These are phyloP conservation scores for Phymanthus crucifer DNA, from an alignment of 92 coral and sea anemone genomes.

Conservation along the genomic window DNA sequence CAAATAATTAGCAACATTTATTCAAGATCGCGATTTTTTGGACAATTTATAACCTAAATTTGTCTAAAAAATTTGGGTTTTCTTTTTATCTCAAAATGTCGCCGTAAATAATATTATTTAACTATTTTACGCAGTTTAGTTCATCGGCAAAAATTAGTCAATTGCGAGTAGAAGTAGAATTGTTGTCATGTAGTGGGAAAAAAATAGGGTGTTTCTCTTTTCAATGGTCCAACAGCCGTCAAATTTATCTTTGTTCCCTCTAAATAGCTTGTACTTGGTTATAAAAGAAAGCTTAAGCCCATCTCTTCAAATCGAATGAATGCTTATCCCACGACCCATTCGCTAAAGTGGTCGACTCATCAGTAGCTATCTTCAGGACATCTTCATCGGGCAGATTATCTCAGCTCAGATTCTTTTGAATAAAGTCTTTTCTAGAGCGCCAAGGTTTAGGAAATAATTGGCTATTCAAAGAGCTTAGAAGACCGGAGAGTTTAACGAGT, in stretches of 20 bases:
- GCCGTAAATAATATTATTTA: neutral
- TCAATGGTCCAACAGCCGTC: neutral
- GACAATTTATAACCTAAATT: too few relatives aligned
- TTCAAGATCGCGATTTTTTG: neutral
- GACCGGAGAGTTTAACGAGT: constrained; percentile 5
- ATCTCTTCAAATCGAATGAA: neutral
- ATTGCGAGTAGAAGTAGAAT: too few relatives aligned
- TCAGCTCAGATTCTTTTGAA: constrained; percentile 5
- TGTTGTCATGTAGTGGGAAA: too few relatives aligned
- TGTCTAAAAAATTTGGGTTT: too few relatives aligned
- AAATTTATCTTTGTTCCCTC: neutral
- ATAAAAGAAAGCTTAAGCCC: constrained; percentile 1
- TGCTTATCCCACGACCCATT: neutral
- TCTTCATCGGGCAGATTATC: constrained; percentile 6
- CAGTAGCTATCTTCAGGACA: constrained; percentile 5
- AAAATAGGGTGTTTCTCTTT: neutral
- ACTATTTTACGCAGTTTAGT: neutral
- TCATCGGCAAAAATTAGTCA: too few relatives aligned
- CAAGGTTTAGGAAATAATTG: constrained; percentile 6
- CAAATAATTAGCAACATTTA: neutral
- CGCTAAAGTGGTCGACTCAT: neutral
- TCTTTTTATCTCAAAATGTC: too few relatives aligned
- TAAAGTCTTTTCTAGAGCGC: constrained; percentile 1
- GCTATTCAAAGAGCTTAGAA: constrained; percentile 2
- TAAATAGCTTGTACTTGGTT: neutral